These are phyloP conservation scores for Lycorma delicatula DNA, from an alignment of 1,140 invertebrate genomes.

Conservation along the genomic window DNA sequence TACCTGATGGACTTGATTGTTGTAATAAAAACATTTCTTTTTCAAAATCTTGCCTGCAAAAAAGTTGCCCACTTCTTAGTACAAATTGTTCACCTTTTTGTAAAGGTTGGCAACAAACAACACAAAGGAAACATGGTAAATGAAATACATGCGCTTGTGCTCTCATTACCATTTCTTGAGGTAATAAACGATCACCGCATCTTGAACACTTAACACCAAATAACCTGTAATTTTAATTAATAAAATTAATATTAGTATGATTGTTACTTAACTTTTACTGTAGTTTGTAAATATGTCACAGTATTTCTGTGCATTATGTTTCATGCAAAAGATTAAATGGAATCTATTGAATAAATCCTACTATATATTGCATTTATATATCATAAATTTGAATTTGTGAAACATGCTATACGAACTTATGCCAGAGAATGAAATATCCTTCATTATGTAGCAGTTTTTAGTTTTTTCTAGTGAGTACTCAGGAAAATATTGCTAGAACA, in stretches of 20 bases:
- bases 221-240: constrained; percentile 66
- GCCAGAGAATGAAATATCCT: no score
- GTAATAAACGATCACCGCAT: constrained; percentile 78
- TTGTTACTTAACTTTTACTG: no score
- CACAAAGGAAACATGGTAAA: constrained; percentile 84
- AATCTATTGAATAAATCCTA: no score
- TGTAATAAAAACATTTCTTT: constrained; percentile 85
- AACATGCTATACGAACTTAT: no score
- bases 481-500: no score
- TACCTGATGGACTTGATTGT: constrained; percentile 50
- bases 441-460: no score
- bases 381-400: no score
- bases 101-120: constrained; percentile 82
- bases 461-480: no score
- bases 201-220: constrained; percentile 88
- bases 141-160: constrained; percentile 78
- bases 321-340: no score
- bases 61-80: constrained; percentile 82
- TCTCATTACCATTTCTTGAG: constrained; percentile 90
- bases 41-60: constrained; percentile 84
- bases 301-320: no score
- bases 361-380: no score
- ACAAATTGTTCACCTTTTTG: constrained; percentile 95
- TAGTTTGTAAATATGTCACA: no score
- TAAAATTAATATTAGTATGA: neutral